Evolutionary conservation across 1,140 invertebrate genomes (phyloP).

Genomic region (Popillia japonica): DNA sequence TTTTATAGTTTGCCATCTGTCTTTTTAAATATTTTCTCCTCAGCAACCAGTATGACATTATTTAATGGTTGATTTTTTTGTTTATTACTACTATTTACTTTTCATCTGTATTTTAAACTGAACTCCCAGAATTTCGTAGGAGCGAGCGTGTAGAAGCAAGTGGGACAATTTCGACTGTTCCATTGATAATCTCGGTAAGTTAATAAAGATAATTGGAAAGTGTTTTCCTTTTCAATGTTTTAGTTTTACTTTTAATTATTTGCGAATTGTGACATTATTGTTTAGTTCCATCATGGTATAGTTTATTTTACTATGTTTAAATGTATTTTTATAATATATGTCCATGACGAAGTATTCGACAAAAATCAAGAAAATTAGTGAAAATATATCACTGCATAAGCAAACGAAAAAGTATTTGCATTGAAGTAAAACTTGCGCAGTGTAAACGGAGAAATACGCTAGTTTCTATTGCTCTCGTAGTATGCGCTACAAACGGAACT

Average conservation of each 20-base stretch:
- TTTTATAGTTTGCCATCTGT: slow-evolving; percentile 8
- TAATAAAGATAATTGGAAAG: slow-evolving; percentile 36
- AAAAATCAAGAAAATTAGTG: too few species aligned
- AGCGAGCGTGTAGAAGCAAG: slow-evolving; percentile 65
- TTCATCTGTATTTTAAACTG: slow-evolving; percentile 44
- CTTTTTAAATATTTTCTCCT: slow-evolving; percentile 35
- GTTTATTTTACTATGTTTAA: too few species aligned
- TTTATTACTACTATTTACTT: slow-evolving; percentile 19
- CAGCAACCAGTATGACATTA: slow-evolving; percentile 24
- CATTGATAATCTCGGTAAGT: slow-evolving; percentile 71
- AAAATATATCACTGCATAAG: too few species aligned
- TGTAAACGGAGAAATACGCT: too few species aligned
- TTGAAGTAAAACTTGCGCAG: too few species aligned
- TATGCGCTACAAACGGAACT: too few species aligned
- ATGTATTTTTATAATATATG: too few species aligned
- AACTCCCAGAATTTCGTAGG: slow-evolving; percentile 54
- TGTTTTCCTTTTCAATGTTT: slow-evolving; percentile 27
- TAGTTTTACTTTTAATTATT: slow-evolving; percentile 17
- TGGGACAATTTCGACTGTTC: slow-evolving; percentile 72
- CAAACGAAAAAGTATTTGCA: too few species aligned
- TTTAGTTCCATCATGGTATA: not conserved
- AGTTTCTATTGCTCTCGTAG: too few species aligned
- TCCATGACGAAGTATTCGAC: too few species aligned
- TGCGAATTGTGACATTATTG: not conserved
- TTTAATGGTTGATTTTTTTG: slow-evolving; percentile 36